Base-by-base conservation (phyloP, 2,113 vertebrate genomes). In the Dipodomys stephensi region DNA sequence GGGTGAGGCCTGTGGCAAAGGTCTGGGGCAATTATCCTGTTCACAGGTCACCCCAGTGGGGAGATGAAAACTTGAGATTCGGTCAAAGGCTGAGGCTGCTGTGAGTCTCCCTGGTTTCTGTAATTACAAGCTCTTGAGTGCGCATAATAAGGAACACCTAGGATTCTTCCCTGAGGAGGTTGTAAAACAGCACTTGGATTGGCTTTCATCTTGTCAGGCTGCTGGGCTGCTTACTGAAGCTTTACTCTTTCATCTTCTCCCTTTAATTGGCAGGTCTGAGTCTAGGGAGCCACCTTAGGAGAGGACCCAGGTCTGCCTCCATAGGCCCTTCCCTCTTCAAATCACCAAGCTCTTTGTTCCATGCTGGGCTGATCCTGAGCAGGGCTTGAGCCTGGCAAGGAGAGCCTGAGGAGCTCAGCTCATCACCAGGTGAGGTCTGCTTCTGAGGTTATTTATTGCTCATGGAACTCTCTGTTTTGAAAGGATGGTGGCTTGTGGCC, bases 251-350 rank as follows among this genome's bases (percentile, higher is more conserved):
- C 89, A 95, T 95, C 96, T 95, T 28, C 0, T 27, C 49, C 25
- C 87, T 96, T 82, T 95, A 96, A 96, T 95, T 94, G 87, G 90
- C 87, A 94, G 94, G 62, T 84, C 81, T 78, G 83, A 89, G 87
- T n/a, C 65, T 35, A 46, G 82, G 23, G 77, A 94, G n/a, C 74
- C 25, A 53, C 84, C 46, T 84, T 2, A 13, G 88, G 74, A 90
- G 72, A 49, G 13, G 78, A 23, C 76, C 32, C 32, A 79, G 80
- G 46, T 67, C n/a, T 19, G 83, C 22, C 30, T 81, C 23, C 68
- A 3, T 16, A 3, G n/a, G 10, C 44, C 67, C 85, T 69, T 35
- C 65, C 92, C 78, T 74, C 7, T 19, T 79, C 1, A 20, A 64
- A 22, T 74, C 90, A 13, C 49, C 2, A 22, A 64, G 35, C n/a